A percentile compares a stretch with the other conserved stretches of the same genome.
Conservation (phyloP, 1,140 invertebrate genomes). For the Drosophila ananassae region DNA sequence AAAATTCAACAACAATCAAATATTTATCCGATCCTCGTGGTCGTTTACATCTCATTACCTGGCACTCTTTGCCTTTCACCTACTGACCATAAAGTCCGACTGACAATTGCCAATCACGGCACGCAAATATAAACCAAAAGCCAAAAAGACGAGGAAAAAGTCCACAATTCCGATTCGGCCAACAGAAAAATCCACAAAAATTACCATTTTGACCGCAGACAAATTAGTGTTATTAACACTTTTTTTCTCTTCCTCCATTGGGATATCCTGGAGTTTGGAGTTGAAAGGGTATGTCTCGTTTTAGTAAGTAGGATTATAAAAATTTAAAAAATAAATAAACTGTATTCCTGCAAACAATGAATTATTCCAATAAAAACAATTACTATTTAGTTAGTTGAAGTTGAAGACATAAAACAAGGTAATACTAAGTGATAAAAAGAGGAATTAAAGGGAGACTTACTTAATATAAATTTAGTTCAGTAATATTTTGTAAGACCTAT, state of each 20-base stretch:
- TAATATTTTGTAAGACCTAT: too few species aligned
- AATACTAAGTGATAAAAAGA: too few species aligned
- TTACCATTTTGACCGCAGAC: conserved; percentile 65
- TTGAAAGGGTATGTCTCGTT: background rate
- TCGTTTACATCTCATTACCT: conserved; percentile 62
- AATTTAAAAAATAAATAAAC: too few species aligned
- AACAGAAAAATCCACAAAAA: conserved; percentile 62
- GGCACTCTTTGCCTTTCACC: conserved; percentile 54
- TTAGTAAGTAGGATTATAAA: background rate
- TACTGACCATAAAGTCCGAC: conserved; percentile 55
- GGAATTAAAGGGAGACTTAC: background rate
- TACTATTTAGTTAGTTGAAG: too few species aligned
- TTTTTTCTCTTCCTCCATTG: conserved; percentile 48
- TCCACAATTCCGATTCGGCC: conserved; percentile 39
- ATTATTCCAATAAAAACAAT: too few species aligned
- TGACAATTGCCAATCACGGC: conserved; percentile 55
- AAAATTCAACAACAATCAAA: conserved; percentile 26
- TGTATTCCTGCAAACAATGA: too few species aligned
- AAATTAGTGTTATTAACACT: conserved; percentile 67
- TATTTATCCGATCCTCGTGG: conserved; percentile 35
- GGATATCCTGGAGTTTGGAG: conserved; percentile 5
- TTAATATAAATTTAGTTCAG: too few species aligned
- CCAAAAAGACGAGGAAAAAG: conserved; percentile 31
- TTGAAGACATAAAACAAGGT: too few species aligned
- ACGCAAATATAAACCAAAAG: conserved; percentile 53